Evolutionary conservation across 2,797 vertebrate species (phyloP).

Genomic region (Ctenopoma multispine): DNA sequence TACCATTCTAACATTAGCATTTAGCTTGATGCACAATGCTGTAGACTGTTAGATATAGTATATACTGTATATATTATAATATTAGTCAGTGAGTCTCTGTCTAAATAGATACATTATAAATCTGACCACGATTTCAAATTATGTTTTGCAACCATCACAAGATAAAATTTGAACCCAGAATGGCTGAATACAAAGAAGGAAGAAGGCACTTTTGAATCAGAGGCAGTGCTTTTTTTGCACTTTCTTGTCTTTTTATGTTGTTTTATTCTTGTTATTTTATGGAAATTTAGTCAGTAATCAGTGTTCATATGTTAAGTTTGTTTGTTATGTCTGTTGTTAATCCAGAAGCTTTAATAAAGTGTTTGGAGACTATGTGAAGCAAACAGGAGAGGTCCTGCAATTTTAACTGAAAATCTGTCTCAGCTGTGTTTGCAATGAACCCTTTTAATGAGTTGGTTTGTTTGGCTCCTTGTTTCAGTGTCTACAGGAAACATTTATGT

Average conservation of each 20-base stretch:
- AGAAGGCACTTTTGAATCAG: too few relatives aligned
- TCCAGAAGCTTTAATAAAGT: background rate
- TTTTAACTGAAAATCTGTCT: conserved; percentile 28
- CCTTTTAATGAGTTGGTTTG: conserved; percentile 50
- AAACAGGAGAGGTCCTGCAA: background rate
- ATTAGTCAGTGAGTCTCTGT: background rate
- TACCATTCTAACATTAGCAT: too few relatives aligned
- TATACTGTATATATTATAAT: too few relatives aligned
- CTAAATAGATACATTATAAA: too few relatives aligned
- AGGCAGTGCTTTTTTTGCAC: background rate
- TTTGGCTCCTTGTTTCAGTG: conserved; percentile 38
- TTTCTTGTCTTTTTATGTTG: background rate
- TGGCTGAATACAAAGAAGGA: background rate
- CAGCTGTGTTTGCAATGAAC: conserved; percentile 55
- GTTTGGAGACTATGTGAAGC: background rate
- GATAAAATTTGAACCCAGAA: background rate
- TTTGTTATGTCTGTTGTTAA: background rate
- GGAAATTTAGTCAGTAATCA: background rate
- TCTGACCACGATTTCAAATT: background rate
- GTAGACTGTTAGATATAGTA: too few relatives aligned
- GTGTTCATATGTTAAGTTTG: background rate
- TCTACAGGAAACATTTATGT: conserved; percentile 68
- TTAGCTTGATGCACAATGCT: too few relatives aligned
- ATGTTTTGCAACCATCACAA: background rate
- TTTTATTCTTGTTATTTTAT: background rate